Evolutionary conservation across 2,888 invertebrate species (phyloP), one percentile per base, ranked within the genome.

Genomic region (Petrophora chlorosata): DNA sequence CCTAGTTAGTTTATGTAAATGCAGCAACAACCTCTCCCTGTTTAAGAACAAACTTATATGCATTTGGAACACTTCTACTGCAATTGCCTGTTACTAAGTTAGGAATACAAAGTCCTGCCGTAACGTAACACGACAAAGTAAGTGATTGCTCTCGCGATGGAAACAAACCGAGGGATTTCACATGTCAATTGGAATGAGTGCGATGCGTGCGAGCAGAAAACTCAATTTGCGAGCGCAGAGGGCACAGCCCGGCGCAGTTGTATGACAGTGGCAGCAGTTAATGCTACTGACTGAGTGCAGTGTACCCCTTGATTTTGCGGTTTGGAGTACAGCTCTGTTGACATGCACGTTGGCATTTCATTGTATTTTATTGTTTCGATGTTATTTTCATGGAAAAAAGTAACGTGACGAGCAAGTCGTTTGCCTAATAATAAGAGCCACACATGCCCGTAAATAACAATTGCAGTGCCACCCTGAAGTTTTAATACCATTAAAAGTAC

Each of bases 191-290:
- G 69, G 67, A 69, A 75, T 75, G 73, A 72, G 63, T 69, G 66
- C 55, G 63, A 59, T 71, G 76, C 74, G 70, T 67, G 70, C 63
- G 60, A 71, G 73, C 76, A 73, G 79, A 76, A 79, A 80, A 84
- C 77, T 82, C 81, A 78, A 85, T 87, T 85, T 80, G 70, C 74
- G 67, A 76, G 78, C 79, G 61, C 69, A 75, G 66, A 59, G 73
- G 79, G 78, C 79, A 61, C 69, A 75, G 66, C 58, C 73, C 79
- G 73, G 70, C 58, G 40, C 63, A 62, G 68, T 63, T 73, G 67
- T 73, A 76, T 78, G 71, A 73, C 69, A 65, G 70, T 79, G 83
- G 82, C 82, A 83, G 59, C 82, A 84, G 72, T 78, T 73, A 76
- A 68, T 54, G 52, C 39, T 2, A 26, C 41, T 38, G 2, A 26